These are phyloP conservation scores for Apamea crenata DNA, from an alignment of 2,888 invertebrate species.

Conservation along the genomic window DNA sequence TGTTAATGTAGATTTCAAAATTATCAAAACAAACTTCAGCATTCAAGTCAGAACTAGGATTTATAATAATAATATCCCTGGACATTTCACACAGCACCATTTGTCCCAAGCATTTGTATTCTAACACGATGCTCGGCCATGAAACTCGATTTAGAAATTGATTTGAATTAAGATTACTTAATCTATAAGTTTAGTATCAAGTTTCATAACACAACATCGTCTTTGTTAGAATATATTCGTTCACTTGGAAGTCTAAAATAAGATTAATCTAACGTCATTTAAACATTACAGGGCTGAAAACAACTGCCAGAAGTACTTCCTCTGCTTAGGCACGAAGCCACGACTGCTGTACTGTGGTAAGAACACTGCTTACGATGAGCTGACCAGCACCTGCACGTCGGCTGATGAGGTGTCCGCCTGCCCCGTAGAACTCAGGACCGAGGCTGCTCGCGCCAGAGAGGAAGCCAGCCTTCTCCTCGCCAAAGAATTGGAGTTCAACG, in stretches of 20 bases:
- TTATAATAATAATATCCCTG: too few relatives aligned
- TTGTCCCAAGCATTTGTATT: too few relatives aligned
- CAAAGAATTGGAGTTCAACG: constrained; percentile 76
- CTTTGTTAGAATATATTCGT: not conserved
- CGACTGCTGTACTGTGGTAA: constrained; percentile 94
- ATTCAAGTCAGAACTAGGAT: not conserved
- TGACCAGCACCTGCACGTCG: constrained; percentile 93
- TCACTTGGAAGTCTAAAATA: not conserved
- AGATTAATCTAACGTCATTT: not conserved
- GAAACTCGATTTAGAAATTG: not conserved
- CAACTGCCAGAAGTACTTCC: constrained; percentile 95
- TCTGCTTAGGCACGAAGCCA: constrained; percentile 94
- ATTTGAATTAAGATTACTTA: not conserved
- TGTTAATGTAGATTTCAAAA: not conserved
- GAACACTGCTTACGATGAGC: constrained; percentile 94
- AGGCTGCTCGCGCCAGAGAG: constrained; percentile 78
- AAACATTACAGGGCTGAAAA: constrained; percentile 87
- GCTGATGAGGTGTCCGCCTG: constrained; percentile 95
- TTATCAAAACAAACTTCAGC: not conserved
- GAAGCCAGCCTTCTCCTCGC: constrained; percentile 77
- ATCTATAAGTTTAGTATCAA: not conserved
- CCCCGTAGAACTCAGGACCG: constrained; percentile 82
- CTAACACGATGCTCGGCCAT: not conserved
- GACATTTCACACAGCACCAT: too few relatives aligned
- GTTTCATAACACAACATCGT: too few relatives aligned